Conservation (phyloP, 1,140 invertebrate genomes). For the Thalassaphorura encarpata region DNA sequence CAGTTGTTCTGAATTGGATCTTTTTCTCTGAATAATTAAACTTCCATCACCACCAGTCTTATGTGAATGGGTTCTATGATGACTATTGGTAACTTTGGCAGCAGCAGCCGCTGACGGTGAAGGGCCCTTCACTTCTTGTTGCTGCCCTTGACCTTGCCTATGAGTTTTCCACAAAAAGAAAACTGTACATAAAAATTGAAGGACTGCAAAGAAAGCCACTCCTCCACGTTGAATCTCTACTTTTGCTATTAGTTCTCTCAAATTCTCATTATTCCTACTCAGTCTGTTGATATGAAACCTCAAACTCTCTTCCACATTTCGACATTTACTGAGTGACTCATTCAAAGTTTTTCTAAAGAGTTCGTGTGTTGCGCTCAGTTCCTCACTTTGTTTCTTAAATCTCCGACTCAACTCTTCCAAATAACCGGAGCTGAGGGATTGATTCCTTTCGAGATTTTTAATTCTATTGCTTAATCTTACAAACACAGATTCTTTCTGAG, state of each 20-base stretch:
- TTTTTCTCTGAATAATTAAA: too few species aligned
- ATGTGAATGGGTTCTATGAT: too few species aligned
- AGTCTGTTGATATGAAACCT: conserved; percentile 15
- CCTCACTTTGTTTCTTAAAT: conserved; percentile 93
- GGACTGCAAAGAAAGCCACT: conserved; percentile 17
- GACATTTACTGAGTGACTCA: conserved; percentile 14
- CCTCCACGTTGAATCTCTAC: conserved; percentile 27
- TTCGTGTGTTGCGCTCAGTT: conserved; percentile 37
- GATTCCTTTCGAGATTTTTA: conserved; percentile 88
- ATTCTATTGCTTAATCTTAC: conserved; percentile 89
- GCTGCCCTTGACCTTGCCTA: not conserved
- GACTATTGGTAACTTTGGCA: too few species aligned
- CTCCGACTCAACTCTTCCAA: conserved; percentile 85
- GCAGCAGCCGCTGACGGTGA: too few species aligned
- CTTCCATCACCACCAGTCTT: too few species aligned
- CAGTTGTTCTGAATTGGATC: not conserved
- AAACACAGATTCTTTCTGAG: conserved; percentile 88
- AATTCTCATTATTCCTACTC: conserved; percentile 15
- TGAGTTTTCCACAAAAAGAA: not conserved
- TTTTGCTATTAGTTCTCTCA: conserved; percentile 22
- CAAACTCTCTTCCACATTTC: conserved; percentile 16
- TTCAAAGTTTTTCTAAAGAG: conserved; percentile 15
- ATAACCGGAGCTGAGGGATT: conserved; percentile 90
- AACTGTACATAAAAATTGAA: conserved; percentile 15
- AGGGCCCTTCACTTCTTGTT: not conserved